These are phyloP conservation scores for Protosalanx chinensis DNA, from an alignment of 2,797 vertebrate species.

Conservation along the genomic window DNA sequence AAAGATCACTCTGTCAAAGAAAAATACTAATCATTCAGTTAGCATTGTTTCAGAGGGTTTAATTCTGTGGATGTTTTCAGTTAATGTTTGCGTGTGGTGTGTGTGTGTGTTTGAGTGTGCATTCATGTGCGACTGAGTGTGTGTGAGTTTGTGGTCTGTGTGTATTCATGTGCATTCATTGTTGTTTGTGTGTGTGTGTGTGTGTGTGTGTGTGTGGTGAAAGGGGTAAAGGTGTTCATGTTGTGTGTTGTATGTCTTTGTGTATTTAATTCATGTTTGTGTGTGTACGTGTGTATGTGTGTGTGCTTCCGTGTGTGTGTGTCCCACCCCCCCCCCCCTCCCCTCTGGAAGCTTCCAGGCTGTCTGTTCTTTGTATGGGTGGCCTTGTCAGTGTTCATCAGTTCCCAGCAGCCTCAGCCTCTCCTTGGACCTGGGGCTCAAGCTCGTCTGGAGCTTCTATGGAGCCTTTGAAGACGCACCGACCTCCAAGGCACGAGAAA, in stretches of 20 bases:
- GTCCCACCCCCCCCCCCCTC: slow-evolving; percentile 32
- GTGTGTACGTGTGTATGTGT: slow-evolving; percentile 5
- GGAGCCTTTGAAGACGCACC: slow-evolving; percentile 24
- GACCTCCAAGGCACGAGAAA: slow-evolving; percentile 26
- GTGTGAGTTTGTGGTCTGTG: slow-evolving; percentile 18
- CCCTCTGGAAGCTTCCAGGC: slow-evolving; percentile 41
- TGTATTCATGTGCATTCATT: slow-evolving; percentile 6
- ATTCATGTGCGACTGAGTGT: slow-evolving; percentile 21
- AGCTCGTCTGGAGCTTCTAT: slow-evolving; percentile 18
- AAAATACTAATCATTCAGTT: background rate
- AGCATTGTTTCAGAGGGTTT: background rate
- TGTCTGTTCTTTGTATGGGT: slow-evolving; percentile 62
- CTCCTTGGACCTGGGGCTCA: slow-evolving; percentile 40
- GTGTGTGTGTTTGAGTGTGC: background rate
- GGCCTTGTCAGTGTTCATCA: slow-evolving; percentile 69
- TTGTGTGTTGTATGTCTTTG: background rate
- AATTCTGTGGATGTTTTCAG: background rate
- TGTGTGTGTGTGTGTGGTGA: slow-evolving; percentile 1
- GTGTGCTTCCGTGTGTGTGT: background rate
- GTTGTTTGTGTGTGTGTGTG: background rate
- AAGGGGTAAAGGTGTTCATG: background rate
- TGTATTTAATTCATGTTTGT: slow-evolving; percentile 24
- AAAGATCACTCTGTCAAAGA: slow-evolving; percentile 26
- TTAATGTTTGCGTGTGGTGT: slow-evolving; percentile 1
- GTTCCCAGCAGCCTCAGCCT: slow-evolving; percentile 53